These are phyloP conservation scores for Atherinosoma microstoma DNA, from an alignment of 2,797 vertebrate species.

Conservation along the genomic window DNA sequence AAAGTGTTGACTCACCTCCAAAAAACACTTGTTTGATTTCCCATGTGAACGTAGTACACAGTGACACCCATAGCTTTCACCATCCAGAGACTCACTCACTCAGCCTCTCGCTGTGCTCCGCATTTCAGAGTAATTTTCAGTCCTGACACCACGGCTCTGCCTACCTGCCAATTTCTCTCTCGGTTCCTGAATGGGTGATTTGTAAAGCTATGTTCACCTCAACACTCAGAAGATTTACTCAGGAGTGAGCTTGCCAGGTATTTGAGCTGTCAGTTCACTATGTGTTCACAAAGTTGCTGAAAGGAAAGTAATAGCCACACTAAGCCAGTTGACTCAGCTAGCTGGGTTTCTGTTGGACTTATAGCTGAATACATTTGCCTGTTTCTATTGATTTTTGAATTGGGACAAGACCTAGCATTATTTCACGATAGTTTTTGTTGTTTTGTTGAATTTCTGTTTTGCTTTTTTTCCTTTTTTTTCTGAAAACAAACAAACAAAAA, in stretches of 20 bases:
- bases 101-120: slow-evolving; percentile 63
- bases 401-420: slow-evolving; percentile 22
- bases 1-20: slow-evolving; percentile 71
- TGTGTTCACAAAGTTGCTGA: slow-evolving; percentile 75
- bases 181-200: slow-evolving; percentile 79
- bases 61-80: slow-evolving; percentile 72
- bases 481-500: not conserved
- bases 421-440: slow-evolving; percentile 6
- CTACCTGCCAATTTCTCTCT: slow-evolving; percentile 83
- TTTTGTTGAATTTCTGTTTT: slow-evolving; percentile 5
- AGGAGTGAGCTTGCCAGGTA: slow-evolving; percentile 75
- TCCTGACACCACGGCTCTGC: slow-evolving; percentile 76
- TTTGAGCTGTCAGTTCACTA: slow-evolving; percentile 75
- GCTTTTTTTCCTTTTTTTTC: not conserved
- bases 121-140: slow-evolving; percentile 82
- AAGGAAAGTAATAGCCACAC: slow-evolving; percentile 71
- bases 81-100: slow-evolving; percentile 71
- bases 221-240: slow-evolving; percentile 79
- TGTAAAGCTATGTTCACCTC: slow-evolving; percentile 82
- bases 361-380: slow-evolving; percentile 20
- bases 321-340: slow-evolving; percentile 60
- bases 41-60: slow-evolving; percentile 61
- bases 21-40: slow-evolving; percentile 78
- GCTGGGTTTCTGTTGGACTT: slow-evolving; percentile 38
- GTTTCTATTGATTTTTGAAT: slow-evolving; percentile 36